phyloP scores from a whole-genome alignment of 2,888 invertebrate species.

The Callyntrura sp. region DNA sequence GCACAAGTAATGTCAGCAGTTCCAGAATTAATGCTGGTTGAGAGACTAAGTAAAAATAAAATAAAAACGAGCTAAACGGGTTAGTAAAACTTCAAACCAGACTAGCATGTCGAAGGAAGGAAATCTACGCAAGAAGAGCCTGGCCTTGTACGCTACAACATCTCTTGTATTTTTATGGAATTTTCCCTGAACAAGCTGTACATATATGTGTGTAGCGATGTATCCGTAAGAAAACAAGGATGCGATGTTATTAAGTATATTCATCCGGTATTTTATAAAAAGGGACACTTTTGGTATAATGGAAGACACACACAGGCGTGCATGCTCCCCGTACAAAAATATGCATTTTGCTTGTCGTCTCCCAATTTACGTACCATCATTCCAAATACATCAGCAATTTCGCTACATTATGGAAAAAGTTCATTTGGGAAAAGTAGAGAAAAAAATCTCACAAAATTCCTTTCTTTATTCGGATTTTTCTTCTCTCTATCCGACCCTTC shows the following conservation, averaged over 20 bases:
- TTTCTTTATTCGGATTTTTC: not conserved
- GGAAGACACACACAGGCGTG: not conserved
- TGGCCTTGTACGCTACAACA: not conserved
- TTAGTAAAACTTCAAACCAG: not conserved
- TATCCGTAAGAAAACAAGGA: not conserved
- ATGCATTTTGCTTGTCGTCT: not conserved
- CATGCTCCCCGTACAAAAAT: too few relatives aligned
- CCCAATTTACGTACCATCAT: constrained; percentile 52
- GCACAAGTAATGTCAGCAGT: constrained; percentile 46
- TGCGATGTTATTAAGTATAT: not conserved
- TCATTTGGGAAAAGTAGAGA: constrained; percentile 60
- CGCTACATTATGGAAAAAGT: constrained; percentile 56
- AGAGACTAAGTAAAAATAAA: not conserved
- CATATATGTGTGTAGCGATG: too few relatives aligned
- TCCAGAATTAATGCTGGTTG: constrained; percentile 49
- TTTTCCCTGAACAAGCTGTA: not conserved
- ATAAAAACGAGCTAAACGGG: too few relatives aligned
- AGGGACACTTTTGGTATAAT: not conserved
- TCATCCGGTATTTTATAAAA: not conserved
- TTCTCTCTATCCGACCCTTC: not conserved
- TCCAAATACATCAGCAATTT: constrained; percentile 48
- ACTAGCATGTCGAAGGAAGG: too few relatives aligned
- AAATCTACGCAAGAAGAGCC: not conserved
- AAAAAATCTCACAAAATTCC: constrained; percentile 44
- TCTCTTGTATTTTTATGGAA: constrained; percentile 5